Conservation (phyloP, 2,888 invertebrate genomes). For the Cheilosia vulpina region DNA sequence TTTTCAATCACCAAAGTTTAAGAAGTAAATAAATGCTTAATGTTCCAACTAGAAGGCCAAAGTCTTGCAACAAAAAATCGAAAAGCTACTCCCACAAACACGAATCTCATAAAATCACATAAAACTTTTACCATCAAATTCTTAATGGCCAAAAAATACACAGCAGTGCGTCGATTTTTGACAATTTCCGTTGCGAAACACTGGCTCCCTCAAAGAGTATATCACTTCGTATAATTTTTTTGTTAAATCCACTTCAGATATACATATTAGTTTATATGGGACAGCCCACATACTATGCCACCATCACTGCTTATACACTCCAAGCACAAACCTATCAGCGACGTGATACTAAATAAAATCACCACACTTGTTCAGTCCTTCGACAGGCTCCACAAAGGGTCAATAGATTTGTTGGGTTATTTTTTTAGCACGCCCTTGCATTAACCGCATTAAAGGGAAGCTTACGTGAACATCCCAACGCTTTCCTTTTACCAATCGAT, state of each 20-base stretch:
- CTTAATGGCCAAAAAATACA: constrained; percentile 66
- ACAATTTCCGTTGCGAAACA: constrained; percentile 6
- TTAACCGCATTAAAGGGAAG: constrained; percentile 48
- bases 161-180: constrained; percentile 12
- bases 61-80: constrained; percentile 40
- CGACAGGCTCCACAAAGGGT: constrained; percentile 41
- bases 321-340: constrained; percentile 54
- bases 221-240: constrained; percentile 3
- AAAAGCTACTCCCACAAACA: constrained; percentile 36
- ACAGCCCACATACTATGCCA: background rate
- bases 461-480: constrained; percentile 37
- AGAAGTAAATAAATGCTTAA: constrained; percentile 26
- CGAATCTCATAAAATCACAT: constrained; percentile 63
- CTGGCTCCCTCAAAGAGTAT: background rate
- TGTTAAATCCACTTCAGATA: constrained; percentile 39
- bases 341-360: constrained; percentile 60
- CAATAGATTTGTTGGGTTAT: constrained; percentile 47
- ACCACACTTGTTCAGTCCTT: constrained; percentile 33
- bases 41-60: constrained; percentile 5
- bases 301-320: constrained; percentile 17
- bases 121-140: constrained; percentile 71
- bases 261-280: constrained; percentile 31
- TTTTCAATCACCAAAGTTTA: constrained; percentile 45
- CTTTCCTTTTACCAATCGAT: constrained; percentile 12
- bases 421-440: constrained; percentile 25